A percentile compares a stretch with the other conserved stretches of the same genome.
Conservation (phyloP, 2,797 vertebrate genomes). For the Microcaecilia unicolor region DNA sequence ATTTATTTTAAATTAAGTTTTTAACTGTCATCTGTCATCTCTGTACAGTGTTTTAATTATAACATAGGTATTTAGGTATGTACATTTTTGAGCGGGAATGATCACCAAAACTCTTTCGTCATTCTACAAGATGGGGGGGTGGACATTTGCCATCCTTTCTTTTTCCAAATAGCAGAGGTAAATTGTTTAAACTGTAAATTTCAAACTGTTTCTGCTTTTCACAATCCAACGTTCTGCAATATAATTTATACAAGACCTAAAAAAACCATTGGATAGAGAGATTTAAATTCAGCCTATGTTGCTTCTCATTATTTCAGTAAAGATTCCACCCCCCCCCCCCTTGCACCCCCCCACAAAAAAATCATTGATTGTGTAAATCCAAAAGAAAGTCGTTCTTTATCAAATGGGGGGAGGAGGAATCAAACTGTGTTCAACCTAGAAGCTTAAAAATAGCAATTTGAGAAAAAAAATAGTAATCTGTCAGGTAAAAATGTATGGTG, state of each 20-base stretch:
- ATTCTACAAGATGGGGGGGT: conserved; percentile 30
- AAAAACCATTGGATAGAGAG: conserved; percentile 13
- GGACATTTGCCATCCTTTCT: conserved; percentile 38
- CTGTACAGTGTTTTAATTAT: conserved; percentile 95
- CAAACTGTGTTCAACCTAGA: no score
- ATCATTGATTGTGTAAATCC: conserved; percentile 8
- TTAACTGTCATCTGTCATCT: conserved; percentile 99
- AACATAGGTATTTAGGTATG: conserved; percentile 94
- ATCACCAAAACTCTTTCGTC: conserved; percentile 64
- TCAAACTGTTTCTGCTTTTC: conserved; percentile 36
- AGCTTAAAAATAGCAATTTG: conserved; percentile 19
- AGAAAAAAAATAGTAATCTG: no score
- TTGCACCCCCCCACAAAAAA: no score
- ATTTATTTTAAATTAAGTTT: conserved; percentile 99
- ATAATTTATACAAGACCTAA: conserved; percentile 30
- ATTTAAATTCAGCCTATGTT: conserved; percentile 17
- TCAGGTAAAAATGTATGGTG: no score
- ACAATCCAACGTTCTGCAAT: conserved; percentile 27
- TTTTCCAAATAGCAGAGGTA: conserved; percentile 44
- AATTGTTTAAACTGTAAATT: conserved; percentile 47
- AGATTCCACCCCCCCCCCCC: no score
- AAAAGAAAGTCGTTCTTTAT: conserved; percentile 26
- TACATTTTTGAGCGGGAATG: conserved; percentile 75
- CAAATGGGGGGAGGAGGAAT: no score
- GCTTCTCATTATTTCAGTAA: conserved; percentile 21